These are phyloP conservation scores for Tanytarsus gracilentus DNA, from an alignment of 2,888 invertebrate genomes.

Conservation along the genomic window DNA sequence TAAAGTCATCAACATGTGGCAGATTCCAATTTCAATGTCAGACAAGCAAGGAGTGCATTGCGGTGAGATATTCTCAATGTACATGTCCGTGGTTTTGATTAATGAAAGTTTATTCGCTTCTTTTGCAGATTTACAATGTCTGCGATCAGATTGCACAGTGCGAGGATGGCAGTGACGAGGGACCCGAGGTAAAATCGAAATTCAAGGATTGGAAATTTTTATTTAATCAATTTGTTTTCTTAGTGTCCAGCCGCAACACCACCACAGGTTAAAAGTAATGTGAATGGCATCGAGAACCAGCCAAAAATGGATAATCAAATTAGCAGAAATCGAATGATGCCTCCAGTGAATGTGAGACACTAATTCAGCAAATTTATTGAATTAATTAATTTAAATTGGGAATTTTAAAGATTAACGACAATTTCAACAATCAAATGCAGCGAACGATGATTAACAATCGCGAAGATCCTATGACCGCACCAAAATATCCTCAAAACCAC, in stretches of 20 bases:
- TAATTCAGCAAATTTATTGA: not conserved
- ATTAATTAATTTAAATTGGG: conserved; percentile 1
- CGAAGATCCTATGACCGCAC: conserved; percentile 38
- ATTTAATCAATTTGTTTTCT: not conserved
- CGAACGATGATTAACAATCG: conserved; percentile 35
- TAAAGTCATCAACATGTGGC: conserved; percentile 51
- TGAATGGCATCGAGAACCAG: conserved; percentile 19
- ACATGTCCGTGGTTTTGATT: not conserved
- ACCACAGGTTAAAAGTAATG: not conserved
- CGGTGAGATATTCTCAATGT: conserved; percentile 39
- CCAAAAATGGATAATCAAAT: conserved; percentile 7
- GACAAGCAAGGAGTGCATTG: conserved; percentile 77
- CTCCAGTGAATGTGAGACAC: not conserved
- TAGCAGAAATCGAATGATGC: conserved; percentile 1
- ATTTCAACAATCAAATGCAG: conserved; percentile 29
- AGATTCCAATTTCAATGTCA: conserved; percentile 84
- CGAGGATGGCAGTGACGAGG: conserved; percentile 85
- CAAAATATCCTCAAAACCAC: conserved; percentile 28
- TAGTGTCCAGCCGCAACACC: conserved; percentile 31
- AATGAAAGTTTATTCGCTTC: conserved; percentile 33
- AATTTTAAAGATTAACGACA: conserved; percentile 18
- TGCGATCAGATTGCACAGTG: conserved; percentile 92
- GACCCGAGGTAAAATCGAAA: conserved; percentile 60
- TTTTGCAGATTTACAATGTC: conserved; percentile 64
- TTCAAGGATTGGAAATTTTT: not conserved